Conservation (phyloP, 2,113 vertebrate genomes). For the Carollia perspicillata region DNA sequence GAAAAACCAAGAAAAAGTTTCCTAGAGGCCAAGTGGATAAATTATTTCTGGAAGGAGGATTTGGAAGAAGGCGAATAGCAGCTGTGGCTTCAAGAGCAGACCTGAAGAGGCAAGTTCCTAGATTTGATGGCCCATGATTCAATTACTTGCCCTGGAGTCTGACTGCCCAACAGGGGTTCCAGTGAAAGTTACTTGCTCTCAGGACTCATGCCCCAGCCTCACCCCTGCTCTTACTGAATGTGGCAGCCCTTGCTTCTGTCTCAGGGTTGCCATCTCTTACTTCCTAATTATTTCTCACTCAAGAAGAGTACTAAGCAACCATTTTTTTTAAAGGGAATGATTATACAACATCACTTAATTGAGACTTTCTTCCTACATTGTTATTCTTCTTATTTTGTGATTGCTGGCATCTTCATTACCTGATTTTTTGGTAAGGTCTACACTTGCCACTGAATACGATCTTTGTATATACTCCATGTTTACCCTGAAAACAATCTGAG, state of each 20-base stretch:
- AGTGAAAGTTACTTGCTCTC: too few relatives aligned
- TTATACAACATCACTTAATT: background rate
- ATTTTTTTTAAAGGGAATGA: background rate
- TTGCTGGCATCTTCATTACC: background rate
- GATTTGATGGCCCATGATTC: background rate
- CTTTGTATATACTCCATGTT: background rate
- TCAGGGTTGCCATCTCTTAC: background rate
- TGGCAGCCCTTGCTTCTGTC: background rate
- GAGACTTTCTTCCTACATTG: background rate
- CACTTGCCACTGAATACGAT: background rate
- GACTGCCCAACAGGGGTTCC: background rate
- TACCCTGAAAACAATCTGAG: background rate
- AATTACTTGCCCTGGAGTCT: background rate
- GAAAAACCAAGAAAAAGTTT: background rate
- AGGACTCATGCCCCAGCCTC: background rate
- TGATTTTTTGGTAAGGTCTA: background rate
- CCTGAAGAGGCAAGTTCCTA: background rate
- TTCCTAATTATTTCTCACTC: background rate
- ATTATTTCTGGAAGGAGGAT: background rate
- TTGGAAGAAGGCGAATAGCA: background rate
- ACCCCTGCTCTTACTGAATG: background rate
- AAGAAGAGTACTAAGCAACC: background rate
- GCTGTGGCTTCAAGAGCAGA: background rate
- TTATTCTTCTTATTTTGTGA: background rate
- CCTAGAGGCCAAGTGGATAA: background rate